Base-by-base conservation (phyloP, 1,140 invertebrate genomes). In the Nomia melanderi region DNA sequence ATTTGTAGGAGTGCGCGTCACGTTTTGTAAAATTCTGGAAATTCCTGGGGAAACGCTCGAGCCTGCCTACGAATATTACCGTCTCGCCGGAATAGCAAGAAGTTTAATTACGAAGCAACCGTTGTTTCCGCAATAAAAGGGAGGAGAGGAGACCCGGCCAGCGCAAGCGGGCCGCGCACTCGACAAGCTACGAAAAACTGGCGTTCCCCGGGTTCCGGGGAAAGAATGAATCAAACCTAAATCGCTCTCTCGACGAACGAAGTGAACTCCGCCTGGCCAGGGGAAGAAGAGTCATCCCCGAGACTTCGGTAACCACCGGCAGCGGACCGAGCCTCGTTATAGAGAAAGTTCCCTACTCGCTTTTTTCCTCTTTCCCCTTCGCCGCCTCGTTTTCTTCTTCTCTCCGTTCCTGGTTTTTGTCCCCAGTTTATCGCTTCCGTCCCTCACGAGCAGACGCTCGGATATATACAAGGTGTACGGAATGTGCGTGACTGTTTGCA, bases 371-470 rank as follows among this genome's bases (percentile, higher is more conserved):
- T 25, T 36, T 20, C 17, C 41, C 29, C 7, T 33, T 25, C 31
- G n/a, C 62, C 33, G 53, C n/a, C n/a, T 65, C 44, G 63, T 59
- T 75, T 56, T 31, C 47, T 73, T 29, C 17, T n/a, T 27, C n/a
- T 23, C 9, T 27, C 33, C 7, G 17, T 17, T 9, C 59, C 9
- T 23, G n/a, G 12, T 70, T 81, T 79, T 79, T 78, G 59, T 71
- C 62, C 27, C 70, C 60, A 64, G 70, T 79, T 83, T 79, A 83
- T 83, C 82, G 81, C 65, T 66, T 66, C n/a, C 23, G 39, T 66
- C 71, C 70, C 47, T 75, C 47, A 27, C 25, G 25, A 29, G 9
- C 76, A 75, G 70, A 78, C 76, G 47, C 56, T 62, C 57, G n/a
- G 36, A 11, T 12, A 11, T 39, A 5, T 17, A 17, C 41, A 14